Percentiles rank a stretch among this genome's conserved stretches.
Evolutionary conservation across 2,888 invertebrate genomes (phyloP).

Genomic region (Lycia hirtaria): DNA sequence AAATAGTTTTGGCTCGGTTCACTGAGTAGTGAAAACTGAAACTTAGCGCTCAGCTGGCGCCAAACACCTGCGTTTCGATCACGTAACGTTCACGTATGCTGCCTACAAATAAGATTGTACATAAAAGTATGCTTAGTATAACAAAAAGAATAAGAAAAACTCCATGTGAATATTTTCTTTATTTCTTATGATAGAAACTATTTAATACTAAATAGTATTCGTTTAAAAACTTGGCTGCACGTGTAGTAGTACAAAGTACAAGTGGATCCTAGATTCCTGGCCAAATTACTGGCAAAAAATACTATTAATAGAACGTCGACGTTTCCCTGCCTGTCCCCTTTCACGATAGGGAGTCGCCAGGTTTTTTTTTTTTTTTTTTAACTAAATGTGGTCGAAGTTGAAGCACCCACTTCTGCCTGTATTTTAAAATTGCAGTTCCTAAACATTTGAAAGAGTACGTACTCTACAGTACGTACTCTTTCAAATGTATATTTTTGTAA

Average conservation of each 20-base stretch:
- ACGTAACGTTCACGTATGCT: slow-evolving; percentile 45
- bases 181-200: neutral
- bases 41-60: slow-evolving; percentile 58
- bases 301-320: neutral
- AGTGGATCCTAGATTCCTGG: no score
- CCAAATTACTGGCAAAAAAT: no score
- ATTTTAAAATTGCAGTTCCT: no score
- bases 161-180: neutral
- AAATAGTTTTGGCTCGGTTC: slow-evolving; percentile 55
- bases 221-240: neutral
- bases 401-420: neutral
- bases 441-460: no score
- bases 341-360: slow-evolving; percentile 9
- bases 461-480: no score
- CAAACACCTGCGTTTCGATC: slow-evolving; percentile 65
- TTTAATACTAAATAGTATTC: neutral
- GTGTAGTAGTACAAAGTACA: neutral
- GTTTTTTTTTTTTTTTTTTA: neutral
- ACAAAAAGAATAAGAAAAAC: slow-evolving; percentile 2
- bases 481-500: no score
- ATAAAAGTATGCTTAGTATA: slow-evolving; percentile 2
- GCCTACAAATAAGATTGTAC: slow-evolving; percentile 31
- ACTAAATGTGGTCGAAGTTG: neutral
- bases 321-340: slow-evolving; percentile 9
- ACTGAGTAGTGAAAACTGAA: slow-evolving; percentile 63